Base-by-base conservation (phyloP, 1,140 invertebrate genomes). In the Bombus terrestris region DNA sequence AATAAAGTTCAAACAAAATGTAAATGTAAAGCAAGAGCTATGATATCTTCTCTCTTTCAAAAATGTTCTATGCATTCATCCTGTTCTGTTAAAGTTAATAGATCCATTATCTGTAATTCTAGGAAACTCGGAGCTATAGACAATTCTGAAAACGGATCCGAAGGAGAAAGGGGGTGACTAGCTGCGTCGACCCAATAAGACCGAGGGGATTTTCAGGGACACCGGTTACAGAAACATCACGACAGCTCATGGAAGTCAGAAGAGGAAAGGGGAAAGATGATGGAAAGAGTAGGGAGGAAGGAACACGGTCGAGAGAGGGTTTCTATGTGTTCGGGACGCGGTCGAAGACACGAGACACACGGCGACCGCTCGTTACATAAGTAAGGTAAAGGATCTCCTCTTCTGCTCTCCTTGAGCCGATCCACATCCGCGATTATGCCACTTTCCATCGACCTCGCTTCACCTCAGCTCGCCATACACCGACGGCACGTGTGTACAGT, bases 341-440 rank as follows among this genome's bases (percentile, higher is more conserved):
- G 93, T 94, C 93, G 93, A 94, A 94, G 93, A 94, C 92, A 93
- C 93, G 92, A 92, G 92, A 93, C 89, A 87, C 90, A 47, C 75
- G 66, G 90, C 82, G 91, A 86, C 89, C 88, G 92, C 90, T 93
- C 89, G 92, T 94, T 94, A 94, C 92, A 93, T 94, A 94, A 94
- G 93, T 93, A 93, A 93, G 91, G 90, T 93, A 94, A 94, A 94
- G 93, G 92, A 94, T 93, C 92, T 94, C 88, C 87, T 90, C 90
- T 81, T 84, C 86, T 93, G 93, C 92, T 93, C 93, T 92, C 94
- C 92, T 94, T 94, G 91, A 91, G 91, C 91, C 92, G 93, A 94
- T 94, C 92, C 91, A 94, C 93, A 94, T 94, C 92, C 93, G 91
- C 92, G 93, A 94, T 94, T 94, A 94, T 93, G 93, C 93, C 93